These are phyloP conservation scores for Phorcus lineatus DNA, from an alignment of 2,888 invertebrate genomes.

Conservation along the genomic window DNA sequence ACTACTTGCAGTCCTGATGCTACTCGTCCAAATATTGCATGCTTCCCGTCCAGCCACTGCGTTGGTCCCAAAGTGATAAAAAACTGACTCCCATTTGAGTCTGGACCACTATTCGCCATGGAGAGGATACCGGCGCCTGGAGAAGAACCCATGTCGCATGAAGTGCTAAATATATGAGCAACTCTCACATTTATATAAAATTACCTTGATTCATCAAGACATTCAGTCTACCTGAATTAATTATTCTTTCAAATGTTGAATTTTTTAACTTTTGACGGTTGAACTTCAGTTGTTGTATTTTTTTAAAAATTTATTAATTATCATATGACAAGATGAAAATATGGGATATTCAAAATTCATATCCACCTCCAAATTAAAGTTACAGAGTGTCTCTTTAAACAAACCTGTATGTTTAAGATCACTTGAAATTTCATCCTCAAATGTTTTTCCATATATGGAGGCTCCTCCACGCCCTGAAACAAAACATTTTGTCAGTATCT, in stretches of 20 bases:
- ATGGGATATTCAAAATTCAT: no score
- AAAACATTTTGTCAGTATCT: constrained; percentile 28
- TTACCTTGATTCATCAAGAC: no score
- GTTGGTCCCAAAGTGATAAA: constrained; percentile 97
- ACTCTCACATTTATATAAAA: no score
- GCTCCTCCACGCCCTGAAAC: constrained; percentile 88
- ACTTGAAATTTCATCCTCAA: constrained; percentile 95
- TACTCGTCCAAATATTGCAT: constrained; percentile 94
- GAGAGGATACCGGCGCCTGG: constrained; percentile 88
- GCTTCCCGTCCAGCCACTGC: constrained; percentile 98
- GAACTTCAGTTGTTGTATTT: no score
- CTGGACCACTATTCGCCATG: constrained; percentile 98
- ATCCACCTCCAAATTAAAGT: no score
- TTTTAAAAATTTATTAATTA: no score
- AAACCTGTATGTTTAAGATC: constrained; percentile 95
- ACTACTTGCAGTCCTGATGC: constrained; percentile 92
- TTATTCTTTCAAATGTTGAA: no score
- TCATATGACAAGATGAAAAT: no score
- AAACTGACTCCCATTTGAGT: constrained; percentile 98
- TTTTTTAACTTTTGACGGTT: no score
- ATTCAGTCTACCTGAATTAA: no score
- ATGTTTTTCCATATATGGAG: constrained; percentile 95
- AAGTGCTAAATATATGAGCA: no score
- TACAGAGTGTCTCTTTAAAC: no score
- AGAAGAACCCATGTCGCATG: background rate